Conservation (phyloP, 2,113 vertebrate genomes). For the Ciconia stormi region DNA sequence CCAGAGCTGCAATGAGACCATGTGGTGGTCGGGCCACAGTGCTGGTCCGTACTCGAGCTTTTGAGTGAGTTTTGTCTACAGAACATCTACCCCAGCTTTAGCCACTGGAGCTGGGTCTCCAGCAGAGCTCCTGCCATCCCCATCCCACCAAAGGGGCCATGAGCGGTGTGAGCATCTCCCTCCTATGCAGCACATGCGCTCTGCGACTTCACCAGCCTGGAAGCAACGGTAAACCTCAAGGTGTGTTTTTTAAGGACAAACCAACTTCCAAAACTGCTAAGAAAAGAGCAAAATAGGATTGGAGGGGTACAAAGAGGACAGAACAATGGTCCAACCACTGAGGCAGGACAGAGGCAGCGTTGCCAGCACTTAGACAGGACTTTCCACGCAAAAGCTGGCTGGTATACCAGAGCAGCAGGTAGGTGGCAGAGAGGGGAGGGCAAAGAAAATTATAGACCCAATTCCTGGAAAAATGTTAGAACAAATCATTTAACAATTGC, state of each 20-base stretch:
- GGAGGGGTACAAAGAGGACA: neutral
- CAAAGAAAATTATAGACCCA: neutral
- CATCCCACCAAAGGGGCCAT: neutral
- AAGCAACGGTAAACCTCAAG: neutral
- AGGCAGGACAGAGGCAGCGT: neutral
- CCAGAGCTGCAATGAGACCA: neutral
- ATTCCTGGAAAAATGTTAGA: neutral
- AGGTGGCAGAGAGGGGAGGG: neutral
- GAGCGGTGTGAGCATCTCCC: rapidly evolving
- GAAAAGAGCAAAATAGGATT: neutral
- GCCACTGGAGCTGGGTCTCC: neutral
- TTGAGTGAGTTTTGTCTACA: neutral
- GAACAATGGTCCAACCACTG: neutral
- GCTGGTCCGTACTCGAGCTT: rapidly evolving
- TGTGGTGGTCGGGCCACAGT: rapidly evolving
- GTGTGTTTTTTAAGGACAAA: neutral
- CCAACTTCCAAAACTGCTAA: neutral
- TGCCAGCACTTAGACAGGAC: neutral
- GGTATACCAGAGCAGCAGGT: neutral
- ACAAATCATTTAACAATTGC: neutral
- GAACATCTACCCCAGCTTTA: neutral
- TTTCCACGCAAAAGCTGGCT: neutral
- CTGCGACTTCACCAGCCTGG: neutral
- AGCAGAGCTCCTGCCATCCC: neutral
- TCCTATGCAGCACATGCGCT: rapidly evolving